Conservation (phyloP, 2,797 vertebrate species). For the Momotus momota region DNA sequence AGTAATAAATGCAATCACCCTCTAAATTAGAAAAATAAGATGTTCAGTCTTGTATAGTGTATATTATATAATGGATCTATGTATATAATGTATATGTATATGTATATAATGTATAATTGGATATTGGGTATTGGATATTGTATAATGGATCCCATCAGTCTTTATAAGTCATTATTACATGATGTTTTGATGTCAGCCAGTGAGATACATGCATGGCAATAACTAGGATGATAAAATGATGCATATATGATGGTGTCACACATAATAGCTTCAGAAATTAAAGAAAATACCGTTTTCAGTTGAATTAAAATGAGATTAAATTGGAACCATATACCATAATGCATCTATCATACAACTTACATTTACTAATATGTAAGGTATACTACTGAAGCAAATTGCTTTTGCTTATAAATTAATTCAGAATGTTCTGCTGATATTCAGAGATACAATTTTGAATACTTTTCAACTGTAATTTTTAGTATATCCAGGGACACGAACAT, state of each 20-base stretch:
- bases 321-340: rapidly evolving
- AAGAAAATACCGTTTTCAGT: not conserved
- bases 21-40: not conserved
- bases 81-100: too few species aligned
- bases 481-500: not conserved
- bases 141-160: not conserved
- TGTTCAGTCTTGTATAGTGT: not conserved
- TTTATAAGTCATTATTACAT: not conserved
- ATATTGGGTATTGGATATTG: not conserved
- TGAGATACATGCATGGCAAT: not conserved
- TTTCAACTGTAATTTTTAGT: not conserved
- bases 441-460: not conserved
- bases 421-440: not conserved
- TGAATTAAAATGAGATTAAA: not conserved
- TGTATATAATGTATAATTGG: too few species aligned
- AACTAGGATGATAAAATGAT: not conserved
- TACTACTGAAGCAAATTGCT: not conserved
- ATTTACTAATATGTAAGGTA: not conserved
- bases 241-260: not conserved
- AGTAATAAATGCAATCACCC: not conserved
- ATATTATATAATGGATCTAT: too few species aligned
- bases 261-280: not conserved
- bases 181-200: not conserved
- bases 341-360: too few species aligned
- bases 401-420: not conserved